Evolutionary conservation across 2,888 invertebrate genomes (phyloP), one percentile per base, ranked within the genome.

Genomic region (Pyrrhosoma nymphula): DNA sequence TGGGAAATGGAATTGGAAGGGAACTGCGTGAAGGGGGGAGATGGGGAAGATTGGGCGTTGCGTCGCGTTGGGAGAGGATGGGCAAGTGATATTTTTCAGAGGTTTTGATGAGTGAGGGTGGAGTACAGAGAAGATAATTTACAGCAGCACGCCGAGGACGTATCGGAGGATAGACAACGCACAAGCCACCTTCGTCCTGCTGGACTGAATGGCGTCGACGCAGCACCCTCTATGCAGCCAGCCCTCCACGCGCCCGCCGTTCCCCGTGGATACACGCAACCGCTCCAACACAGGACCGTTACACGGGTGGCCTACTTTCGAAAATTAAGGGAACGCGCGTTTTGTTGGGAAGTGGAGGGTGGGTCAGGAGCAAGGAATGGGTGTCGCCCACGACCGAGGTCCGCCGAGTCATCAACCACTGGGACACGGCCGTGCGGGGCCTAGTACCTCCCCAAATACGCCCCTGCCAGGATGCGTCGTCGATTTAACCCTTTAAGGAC

Each of bases 191-290:
- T 8, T 60, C 60, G 60, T 2, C 8, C 47, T 4, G 6, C 60
- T 18, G 69, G n/a, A 26, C 63, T 35, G 35, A 60, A 60, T 30
- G 20, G 20, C 20, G 60, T 60, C 60, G 60, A 1, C 20, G 18
- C 60, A 60, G 18, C 20, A n/a, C 47, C 39, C 88, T 18, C 91
- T 63, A 47, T 75, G 69, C 75, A 93, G 35, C 69, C 91, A 30
- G 18, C 35, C 35, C 1, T 12, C 12, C 26, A 20, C 55, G 23
- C 55, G 12, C 75, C 26, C 10, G 35, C 14, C 69, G 63, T 91
- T 60, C 75, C 69, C 93, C 93, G 35, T 69, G 75, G 75, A 93
- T 26, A 55, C 93, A 75, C 93, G 93, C 93, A 93, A 93, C 93
- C 75, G 75, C 69, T 8, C 93, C 93, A 93, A 47, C 75, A 75